Evolutionary conservation across 2,888 invertebrate species (phyloP).

Genomic region (Hydrotaea cyrtoneurina): DNA sequence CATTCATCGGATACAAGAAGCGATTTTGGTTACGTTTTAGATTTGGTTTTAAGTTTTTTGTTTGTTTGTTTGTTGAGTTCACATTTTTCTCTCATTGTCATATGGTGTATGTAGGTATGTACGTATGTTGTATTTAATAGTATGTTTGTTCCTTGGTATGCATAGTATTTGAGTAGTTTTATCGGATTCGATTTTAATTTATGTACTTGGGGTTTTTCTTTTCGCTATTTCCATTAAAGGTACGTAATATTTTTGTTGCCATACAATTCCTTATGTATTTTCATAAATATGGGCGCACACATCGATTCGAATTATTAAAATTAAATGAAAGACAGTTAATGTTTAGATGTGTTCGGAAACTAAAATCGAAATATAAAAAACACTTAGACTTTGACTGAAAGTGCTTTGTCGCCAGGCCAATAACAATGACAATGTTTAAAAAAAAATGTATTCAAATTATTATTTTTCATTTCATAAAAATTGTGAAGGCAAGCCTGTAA

Average conservation of each 20-base stretch:
- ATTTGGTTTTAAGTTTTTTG: not conserved
- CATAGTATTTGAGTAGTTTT: not conserved
- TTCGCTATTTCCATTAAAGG: not conserved
- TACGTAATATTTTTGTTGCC: conserved; percentile 32
- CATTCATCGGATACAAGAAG: conserved; percentile 18
- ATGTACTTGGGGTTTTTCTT: not conserved
- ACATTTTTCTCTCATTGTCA: conserved; percentile 40
- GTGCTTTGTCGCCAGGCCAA: no score
- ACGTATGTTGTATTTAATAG: not conserved
- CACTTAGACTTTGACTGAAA: no score
- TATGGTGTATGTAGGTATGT: conserved; percentile 15
- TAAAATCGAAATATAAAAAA: no score
- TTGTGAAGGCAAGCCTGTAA: no score
- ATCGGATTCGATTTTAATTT: not conserved
- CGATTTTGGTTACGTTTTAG: not conserved
- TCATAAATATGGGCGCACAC: not conserved
- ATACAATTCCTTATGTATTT: not conserved
- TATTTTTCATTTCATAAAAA: no score
- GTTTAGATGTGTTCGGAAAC: no score
- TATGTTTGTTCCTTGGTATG: not conserved
- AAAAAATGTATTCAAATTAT: no score
- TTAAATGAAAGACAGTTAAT: no score
- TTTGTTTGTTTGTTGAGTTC: not conserved
- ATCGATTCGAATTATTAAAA: not conserved
- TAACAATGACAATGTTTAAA: no score